Percentiles rank a stretch among this genome's conserved stretches.
phyloP scores from a whole-genome alignment of 2,888 invertebrate genomes.

The Mechanitis messenoides region DNA sequence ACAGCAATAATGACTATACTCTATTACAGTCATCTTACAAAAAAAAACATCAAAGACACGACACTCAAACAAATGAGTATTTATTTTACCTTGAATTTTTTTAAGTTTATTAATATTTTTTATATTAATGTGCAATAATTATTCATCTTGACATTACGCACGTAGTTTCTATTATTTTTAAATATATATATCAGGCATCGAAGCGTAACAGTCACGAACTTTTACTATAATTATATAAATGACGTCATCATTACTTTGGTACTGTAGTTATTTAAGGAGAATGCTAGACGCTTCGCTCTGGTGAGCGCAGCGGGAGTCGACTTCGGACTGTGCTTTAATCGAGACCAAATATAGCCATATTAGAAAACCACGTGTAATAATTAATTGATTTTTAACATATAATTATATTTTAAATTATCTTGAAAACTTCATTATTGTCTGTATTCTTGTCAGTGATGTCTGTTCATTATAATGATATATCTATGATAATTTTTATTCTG shows the following conservation, averaged over 20 bases:
- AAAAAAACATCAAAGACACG: background rate
- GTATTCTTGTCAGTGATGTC: no score
- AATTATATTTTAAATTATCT: no score
- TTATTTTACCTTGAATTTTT: background rate
- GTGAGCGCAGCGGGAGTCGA: constrained; percentile 41
- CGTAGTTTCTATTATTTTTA: constrained; percentile 28
- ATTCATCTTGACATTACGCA: constrained; percentile 15
- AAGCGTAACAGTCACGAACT: constrained; percentile 44
- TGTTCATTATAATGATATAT: no score
- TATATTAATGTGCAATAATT: constrained; percentile 6
- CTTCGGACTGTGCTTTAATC: constrained; percentile 24
- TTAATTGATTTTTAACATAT: background rate
- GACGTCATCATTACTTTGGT: constrained; percentile 46
- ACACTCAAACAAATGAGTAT: background rate
- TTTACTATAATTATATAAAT: constrained; percentile 46
- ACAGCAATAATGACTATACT: background rate
- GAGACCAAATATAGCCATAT: constrained; percentile 4
- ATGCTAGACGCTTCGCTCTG: constrained; percentile 38
- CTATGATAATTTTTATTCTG: background rate
- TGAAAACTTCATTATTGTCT: no score
- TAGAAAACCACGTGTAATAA: constrained; percentile 6
- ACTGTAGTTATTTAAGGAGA: constrained; percentile 37
- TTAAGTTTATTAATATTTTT: background rate
- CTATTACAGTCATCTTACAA: background rate
- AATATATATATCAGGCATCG: constrained; percentile 33